These are phyloP conservation scores for Chascanopsetta lugubris DNA, from an alignment of 2,113 vertebrate species.

Conservation along the genomic window DNA sequence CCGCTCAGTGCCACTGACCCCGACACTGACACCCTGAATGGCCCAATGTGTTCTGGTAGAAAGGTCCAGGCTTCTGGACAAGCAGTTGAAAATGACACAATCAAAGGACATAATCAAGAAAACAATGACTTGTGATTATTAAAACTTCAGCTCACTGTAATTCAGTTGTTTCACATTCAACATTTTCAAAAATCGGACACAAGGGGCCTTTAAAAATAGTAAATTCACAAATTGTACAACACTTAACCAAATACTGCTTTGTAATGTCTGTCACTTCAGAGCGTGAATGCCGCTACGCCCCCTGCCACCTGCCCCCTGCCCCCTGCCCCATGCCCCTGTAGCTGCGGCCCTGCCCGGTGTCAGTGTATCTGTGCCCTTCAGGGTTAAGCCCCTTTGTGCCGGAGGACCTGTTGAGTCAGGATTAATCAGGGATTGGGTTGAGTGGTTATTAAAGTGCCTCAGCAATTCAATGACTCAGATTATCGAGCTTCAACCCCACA, in stretches of 20 bases:
- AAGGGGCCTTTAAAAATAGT: neutral
- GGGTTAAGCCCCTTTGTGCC: slow-evolving; percentile 55
- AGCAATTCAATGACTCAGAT: slow-evolving; percentile 49
- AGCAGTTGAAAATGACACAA: no score
- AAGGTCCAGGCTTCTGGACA: no score
- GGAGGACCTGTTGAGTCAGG: slow-evolving; percentile 58
- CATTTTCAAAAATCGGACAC: no score
- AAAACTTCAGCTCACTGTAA: no score
- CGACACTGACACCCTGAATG: no score
- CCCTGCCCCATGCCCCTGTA: no score
- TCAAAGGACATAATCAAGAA: no score
- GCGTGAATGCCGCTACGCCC: neutral
- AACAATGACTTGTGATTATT: no score
- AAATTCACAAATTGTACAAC: neutral
- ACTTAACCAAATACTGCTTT: neutral
- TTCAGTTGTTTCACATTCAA: no score
- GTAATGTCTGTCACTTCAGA: neutral
- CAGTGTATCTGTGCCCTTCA: slow-evolving; percentile 44
- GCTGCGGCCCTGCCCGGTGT: slow-evolving; percentile 4
- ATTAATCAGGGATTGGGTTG: slow-evolving; percentile 67
- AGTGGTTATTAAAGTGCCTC: slow-evolving; percentile 58
- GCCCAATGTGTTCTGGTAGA: no score
- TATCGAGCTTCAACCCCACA: slow-evolving; percentile 39
- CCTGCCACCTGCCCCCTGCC: no score
- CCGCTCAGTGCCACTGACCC: no score